phyloP scores from a whole-genome alignment of 2,888 invertebrate genomes.

The Athalia cordata region DNA sequence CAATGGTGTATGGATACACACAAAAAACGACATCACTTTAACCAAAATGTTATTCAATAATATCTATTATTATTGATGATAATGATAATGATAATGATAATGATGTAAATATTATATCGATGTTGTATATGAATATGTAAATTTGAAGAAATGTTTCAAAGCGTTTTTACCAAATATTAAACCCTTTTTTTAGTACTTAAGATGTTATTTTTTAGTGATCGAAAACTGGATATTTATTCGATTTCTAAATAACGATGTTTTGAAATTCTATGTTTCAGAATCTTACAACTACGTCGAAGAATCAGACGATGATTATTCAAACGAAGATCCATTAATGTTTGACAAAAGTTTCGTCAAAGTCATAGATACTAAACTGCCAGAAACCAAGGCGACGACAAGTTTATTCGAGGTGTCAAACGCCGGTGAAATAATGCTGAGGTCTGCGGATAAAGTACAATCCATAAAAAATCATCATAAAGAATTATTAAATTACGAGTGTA shows the following conservation, averaged over 20 bases:
- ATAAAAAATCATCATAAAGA: background rate
- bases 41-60: background rate
- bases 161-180: too few species aligned
- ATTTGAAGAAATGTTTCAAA: too few species aligned
- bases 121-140: too few species aligned
- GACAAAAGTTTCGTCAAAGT: constrained; percentile 21
- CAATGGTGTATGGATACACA: constrained; percentile 68
- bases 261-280: constrained; percentile 38
- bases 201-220: too few species aligned
- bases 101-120: too few species aligned
- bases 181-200: too few species aligned
- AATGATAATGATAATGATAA: too few species aligned
- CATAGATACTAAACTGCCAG: background rate
- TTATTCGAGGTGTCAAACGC: constrained; percentile 24
- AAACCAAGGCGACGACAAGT: background rate
- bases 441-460: too few species aligned
- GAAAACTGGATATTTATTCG: background rate
- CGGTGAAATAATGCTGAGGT: constrained; percentile 2
- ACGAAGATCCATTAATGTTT: constrained; percentile 14
- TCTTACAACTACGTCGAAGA: background rate
- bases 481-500: constrained; percentile 41
- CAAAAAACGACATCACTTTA: constrained; percentile 60
- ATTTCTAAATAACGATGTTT: background rate
- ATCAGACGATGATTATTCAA: constrained; percentile 33
- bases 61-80: background rate